These are phyloP conservation scores for Drosophila melanosoma DNA, from an alignment of 2,888 invertebrate genomes.

Conservation along the genomic window DNA sequence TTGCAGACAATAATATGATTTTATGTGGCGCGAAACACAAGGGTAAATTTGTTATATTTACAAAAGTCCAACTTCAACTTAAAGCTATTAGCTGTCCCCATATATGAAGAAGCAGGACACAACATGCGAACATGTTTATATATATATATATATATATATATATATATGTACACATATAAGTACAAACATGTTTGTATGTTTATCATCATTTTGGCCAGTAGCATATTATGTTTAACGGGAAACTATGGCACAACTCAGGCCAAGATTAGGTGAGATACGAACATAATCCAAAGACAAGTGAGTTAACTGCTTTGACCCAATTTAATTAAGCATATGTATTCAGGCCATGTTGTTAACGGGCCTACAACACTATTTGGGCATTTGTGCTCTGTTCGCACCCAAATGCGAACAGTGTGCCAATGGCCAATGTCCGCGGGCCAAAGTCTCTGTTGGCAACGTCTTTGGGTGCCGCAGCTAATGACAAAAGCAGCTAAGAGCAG, in stretches of 20 bases:
- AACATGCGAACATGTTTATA: background rate
- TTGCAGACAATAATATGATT: slow-evolving; percentile 72
- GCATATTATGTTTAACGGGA: slow-evolving; percentile 40
- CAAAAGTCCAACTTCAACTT: slow-evolving; percentile 29
- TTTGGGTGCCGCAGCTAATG: slow-evolving; percentile 60
- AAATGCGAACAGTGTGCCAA: slow-evolving; percentile 14
- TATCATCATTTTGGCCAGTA: background rate
- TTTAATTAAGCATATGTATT: slow-evolving; percentile 69
- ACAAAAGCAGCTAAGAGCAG: slow-evolving; percentile 45
- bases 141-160: background rate
- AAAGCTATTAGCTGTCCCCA: slow-evolving; percentile 5
- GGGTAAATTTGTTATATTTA: slow-evolving; percentile 66
- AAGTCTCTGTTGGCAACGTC: slow-evolving; percentile 32
- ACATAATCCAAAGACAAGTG: slow-evolving; percentile 76
- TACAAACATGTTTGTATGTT: background rate
- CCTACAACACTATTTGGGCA: slow-evolving; percentile 2
- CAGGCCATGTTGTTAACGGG: slow-evolving; percentile 18
- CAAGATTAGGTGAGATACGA: slow-evolving; percentile 73
- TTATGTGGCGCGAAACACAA: slow-evolving; percentile 58
- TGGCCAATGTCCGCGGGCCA: slow-evolving; percentile 46
- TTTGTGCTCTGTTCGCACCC: slow-evolving; percentile 56
- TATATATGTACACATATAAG: slow-evolving; percentile 2
- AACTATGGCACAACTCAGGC: slow-evolving; percentile 26
- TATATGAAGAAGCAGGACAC: slow-evolving; percentile 20
- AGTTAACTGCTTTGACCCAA: slow-evolving; percentile 78